These are phyloP conservation scores for Colinus virginianus DNA, from an alignment of 2,113 vertebrate genomes.

Conservation along the genomic window DNA sequence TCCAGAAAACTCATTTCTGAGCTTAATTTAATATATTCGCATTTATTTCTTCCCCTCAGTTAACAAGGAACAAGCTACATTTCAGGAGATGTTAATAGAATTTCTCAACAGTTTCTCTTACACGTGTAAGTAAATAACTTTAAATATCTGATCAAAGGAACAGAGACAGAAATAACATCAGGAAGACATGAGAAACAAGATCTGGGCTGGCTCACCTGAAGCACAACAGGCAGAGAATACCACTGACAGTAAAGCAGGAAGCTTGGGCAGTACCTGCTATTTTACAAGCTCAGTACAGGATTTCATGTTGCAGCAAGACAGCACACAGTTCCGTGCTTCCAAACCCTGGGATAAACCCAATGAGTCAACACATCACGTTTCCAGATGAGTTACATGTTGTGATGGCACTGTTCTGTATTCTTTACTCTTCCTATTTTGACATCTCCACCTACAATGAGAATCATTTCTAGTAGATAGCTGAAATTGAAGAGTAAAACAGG, in stretches of 20 bases:
- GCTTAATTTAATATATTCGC: conserved; percentile 45
- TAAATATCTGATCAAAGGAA: background rate
- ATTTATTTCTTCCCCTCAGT: conserved; percentile 65
- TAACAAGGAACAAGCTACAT: conserved; percentile 54
- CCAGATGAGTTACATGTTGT: background rate
- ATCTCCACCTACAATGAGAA: background rate
- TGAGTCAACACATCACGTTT: background rate
- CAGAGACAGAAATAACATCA: background rate
- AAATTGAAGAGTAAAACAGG: background rate
- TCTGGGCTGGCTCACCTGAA: background rate
- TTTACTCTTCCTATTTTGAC: background rate
- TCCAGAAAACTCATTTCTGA: conserved; percentile 48
- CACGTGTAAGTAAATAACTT: background rate
- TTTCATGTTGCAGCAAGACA: background rate
- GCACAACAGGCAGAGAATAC: background rate
- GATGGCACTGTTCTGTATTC: background rate
- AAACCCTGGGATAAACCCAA: background rate
- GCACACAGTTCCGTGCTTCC: background rate
- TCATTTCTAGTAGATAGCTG: background rate
- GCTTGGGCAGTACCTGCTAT: background rate
- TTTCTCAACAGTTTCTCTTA: conserved; percentile 3
- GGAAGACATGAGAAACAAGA: background rate
- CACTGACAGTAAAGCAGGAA: background rate
- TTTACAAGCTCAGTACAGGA: accelerated
- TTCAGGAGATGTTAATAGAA: conserved; percentile 42